Evolutionary conservation across 2,888 invertebrate species (phyloP).

Genomic region (Caenorhabditis virilis): DNA sequence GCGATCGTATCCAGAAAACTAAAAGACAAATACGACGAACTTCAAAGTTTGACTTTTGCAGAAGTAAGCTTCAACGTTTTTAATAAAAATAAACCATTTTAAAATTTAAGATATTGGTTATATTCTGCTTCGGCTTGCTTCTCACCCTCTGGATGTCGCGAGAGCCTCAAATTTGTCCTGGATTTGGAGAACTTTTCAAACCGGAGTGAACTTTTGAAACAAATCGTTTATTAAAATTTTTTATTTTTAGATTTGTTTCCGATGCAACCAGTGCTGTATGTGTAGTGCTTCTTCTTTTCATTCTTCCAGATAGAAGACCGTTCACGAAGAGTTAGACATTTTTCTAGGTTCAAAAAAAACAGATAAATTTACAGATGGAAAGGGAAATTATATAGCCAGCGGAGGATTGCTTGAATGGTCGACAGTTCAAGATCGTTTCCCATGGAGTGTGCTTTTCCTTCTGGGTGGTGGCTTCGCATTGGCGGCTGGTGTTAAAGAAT

Average conservation of each 20-base stretch:
- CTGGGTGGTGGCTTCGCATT: conserved; percentile 66
- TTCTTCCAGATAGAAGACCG: conserved; percentile 77
- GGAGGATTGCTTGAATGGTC: conserved; percentile 56
- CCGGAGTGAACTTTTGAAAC: conserved; percentile 42
- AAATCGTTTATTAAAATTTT: background rate
- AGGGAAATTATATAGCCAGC: conserved; percentile 17
- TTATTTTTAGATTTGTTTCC: conserved; percentile 58
- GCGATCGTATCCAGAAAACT: conserved; percentile 53
- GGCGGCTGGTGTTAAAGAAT: conserved; percentile 70
- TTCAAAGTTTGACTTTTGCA: conserved; percentile 49
- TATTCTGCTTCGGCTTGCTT: conserved; percentile 76
- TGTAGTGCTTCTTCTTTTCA: conserved; percentile 82
- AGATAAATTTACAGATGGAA: conserved; percentile 5
- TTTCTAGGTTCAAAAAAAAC: conserved; percentile 1
- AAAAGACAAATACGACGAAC: conserved; percentile 53
- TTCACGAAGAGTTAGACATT: background rate
- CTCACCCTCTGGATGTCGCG: conserved; percentile 87
- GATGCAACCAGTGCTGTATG: conserved; percentile 77
- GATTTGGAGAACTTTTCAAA: conserved; percentile 77
- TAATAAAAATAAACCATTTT: background rate
- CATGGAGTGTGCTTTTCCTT: conserved; percentile 62
- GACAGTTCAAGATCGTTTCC: conserved; percentile 57
- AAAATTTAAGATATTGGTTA: conserved; percentile 22
- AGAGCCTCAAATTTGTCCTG: conserved; percentile 83
- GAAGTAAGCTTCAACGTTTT: conserved; percentile 34